Percentiles rank a stretch among this genome's conserved stretches.
phyloP scores from a whole-genome alignment of 2,888 invertebrate genomes.

The Cylloceria caligata region DNA sequence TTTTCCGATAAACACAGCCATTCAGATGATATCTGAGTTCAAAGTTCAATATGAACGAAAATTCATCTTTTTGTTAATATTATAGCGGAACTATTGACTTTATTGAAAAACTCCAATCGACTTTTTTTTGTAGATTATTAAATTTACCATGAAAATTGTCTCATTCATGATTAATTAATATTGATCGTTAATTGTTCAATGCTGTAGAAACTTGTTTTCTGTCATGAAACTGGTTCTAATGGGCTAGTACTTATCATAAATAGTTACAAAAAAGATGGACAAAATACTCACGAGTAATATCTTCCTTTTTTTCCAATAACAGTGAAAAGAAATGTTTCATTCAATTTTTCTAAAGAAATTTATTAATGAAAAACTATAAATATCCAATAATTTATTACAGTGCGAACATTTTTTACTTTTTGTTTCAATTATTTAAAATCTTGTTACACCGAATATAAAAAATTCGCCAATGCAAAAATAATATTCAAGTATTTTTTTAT shows the following conservation, averaged over 20 bases:
- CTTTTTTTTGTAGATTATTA: neutral
- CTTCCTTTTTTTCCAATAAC: neutral
- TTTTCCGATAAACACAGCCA: neutral
- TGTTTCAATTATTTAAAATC: neutral
- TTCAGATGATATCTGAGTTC: neutral
- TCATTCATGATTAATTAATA: neutral
- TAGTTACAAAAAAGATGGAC: slow-evolving; percentile 3
- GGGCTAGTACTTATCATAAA: neutral
- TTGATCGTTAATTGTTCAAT: neutral
- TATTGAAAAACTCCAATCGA: neutral
- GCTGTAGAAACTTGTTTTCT: neutral
- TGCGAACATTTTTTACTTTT: neutral
- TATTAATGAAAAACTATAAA: slow-evolving; percentile 9
- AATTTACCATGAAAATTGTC: neutral
- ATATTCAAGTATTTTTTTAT: slow-evolving; percentile 21
- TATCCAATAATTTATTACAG: slow-evolving; percentile 4
- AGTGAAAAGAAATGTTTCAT: neutral
- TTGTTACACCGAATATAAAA: too few species aligned
- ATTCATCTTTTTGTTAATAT: neutral
- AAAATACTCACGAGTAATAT: slow-evolving; percentile 11
- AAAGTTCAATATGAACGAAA: neutral
- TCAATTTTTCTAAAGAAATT: neutral
- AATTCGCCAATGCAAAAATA: too few species aligned
- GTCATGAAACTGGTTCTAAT: neutral
- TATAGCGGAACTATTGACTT: neutral